phyloP scores from a whole-genome alignment of 2,888 invertebrate genomes.

The Aspidiotus rigidus region DNA sequence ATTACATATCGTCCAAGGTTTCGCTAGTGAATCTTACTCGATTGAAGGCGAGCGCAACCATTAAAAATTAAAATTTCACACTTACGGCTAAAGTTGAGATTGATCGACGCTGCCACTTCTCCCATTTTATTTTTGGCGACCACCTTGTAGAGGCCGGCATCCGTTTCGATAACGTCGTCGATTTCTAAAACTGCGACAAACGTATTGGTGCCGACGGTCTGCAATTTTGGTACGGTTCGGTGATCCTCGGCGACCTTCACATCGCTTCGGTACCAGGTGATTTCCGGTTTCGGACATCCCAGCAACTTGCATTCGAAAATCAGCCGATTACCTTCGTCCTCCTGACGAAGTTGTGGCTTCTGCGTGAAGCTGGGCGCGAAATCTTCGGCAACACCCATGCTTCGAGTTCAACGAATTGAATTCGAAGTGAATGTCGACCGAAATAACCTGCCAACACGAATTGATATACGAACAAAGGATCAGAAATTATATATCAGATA shows the following conservation, averaged over 20 bases:
- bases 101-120: conserved; percentile 92
- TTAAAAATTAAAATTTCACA: conserved; percentile 42
- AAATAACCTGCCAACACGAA: not conserved
- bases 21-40: not conserved
- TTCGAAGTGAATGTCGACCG: conserved; percentile 28
- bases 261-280: conserved; percentile 85
- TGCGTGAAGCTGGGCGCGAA: conserved; percentile 97
- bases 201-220: conserved; percentile 74
- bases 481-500: not conserved
- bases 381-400: conserved; percentile 81
- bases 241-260: conserved; percentile 71
- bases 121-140: conserved; percentile 95
- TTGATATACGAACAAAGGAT: not conserved
- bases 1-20: too few species aligned
- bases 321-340: conserved; percentile 89
- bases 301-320: conserved; percentile 88
- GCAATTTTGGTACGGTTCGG: conserved; percentile 79
- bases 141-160: conserved; percentile 93
- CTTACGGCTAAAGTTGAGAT: conserved; percentile 96
- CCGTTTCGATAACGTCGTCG: conserved; percentile 90
- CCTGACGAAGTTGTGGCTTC: conserved; percentile 93
- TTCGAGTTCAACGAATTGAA: conserved; percentile 23
- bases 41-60: not conserved
- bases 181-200: conserved; percentile 85
- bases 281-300: conserved; percentile 79